A percentile compares a stretch with the other conserved stretches of the same genome.
Conservation (phyloP, 1,140 invertebrate genomes). For the Acromyrmex echinatior region DNA sequence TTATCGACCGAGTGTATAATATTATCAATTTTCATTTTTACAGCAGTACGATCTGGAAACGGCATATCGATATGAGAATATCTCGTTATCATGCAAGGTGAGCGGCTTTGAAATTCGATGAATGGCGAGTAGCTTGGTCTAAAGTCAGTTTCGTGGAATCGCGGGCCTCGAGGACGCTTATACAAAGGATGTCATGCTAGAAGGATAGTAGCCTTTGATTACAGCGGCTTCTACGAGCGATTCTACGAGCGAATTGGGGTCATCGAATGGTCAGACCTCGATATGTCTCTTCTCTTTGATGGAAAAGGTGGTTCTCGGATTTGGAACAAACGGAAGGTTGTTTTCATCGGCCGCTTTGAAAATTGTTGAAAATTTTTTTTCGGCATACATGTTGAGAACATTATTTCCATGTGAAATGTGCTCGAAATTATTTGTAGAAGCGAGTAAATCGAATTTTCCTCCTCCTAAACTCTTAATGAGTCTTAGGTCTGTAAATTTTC, state of each 20-base stretch:
- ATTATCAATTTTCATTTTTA: background rate
- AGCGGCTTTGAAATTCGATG: background rate
- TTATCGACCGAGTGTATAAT: background rate
- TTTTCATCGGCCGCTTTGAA: background rate
- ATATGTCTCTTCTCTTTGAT: constrained; percentile 48
- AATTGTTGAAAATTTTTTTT: constrained; percentile 50
- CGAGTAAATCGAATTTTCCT: constrained; percentile 11
- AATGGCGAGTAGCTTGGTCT: constrained; percentile 27
- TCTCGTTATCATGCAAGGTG: background rate
- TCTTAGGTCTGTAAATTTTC: background rate
- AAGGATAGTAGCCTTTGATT: constrained; percentile 53
- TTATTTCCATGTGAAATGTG: constrained; percentile 21
- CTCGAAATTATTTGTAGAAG: constrained; percentile 35
- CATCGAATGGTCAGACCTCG: constrained; percentile 35
- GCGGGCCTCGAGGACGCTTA: constrained; percentile 16
- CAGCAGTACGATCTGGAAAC: background rate
- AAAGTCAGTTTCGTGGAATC: constrained; percentile 53
- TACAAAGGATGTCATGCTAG: constrained; percentile 49
- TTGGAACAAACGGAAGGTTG: constrained; percentile 24
- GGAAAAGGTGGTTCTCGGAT: constrained; percentile 5
- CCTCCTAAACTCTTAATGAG: background rate
- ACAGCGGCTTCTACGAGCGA: background rate
- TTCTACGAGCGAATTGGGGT: constrained; percentile 41
- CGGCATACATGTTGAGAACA: background rate
- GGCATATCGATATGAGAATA: constrained; percentile 12